These are phyloP conservation scores for Acanthurus leucopareius DNA, from an alignment of 2,797 vertebrate species.

Conservation along the genomic window DNA sequence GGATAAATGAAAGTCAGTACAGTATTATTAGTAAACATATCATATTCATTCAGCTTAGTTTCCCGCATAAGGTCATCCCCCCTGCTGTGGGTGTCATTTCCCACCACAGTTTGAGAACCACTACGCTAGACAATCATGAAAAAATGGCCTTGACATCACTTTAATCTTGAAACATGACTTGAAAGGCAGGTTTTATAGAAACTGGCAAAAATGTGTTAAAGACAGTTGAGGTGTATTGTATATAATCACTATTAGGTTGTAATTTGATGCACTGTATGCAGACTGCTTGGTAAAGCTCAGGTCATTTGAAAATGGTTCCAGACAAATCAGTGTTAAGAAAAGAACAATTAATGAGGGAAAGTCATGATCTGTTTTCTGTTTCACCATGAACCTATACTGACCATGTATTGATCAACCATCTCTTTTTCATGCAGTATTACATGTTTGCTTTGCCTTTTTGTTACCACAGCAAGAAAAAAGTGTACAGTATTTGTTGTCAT, in stretches of 20 bases:
- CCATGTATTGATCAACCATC: constrained; percentile 39
- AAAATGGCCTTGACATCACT: constrained; percentile 59
- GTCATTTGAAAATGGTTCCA: constrained; percentile 51
- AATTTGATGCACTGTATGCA: constrained; percentile 71
- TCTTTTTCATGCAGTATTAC: constrained; percentile 73
- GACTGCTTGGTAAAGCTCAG: constrained; percentile 74
- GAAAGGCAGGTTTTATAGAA: constrained; percentile 10
- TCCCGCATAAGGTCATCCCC: too few relatives aligned
- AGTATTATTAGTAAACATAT: too few relatives aligned
- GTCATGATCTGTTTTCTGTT: constrained; percentile 38
- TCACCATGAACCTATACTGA: constrained; percentile 16
- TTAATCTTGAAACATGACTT: constrained; percentile 14
- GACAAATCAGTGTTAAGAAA: constrained; percentile 43
- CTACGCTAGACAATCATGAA: not conserved
- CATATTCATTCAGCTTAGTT: too few relatives aligned
- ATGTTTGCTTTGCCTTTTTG: constrained; percentile 62
- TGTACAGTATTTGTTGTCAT: constrained; percentile 57
- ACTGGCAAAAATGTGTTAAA: constrained; percentile 6
- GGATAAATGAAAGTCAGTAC: too few relatives aligned
- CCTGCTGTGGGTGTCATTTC: too few relatives aligned
- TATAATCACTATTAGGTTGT: constrained; percentile 55
- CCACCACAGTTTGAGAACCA: too few relatives aligned
- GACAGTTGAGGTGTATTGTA: constrained; percentile 43
- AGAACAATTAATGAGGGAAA: constrained; percentile 32
- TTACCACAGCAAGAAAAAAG: constrained; percentile 26